Conservation (phyloP, 2,888 invertebrate species). For the Leucoma salicis region DNA sequence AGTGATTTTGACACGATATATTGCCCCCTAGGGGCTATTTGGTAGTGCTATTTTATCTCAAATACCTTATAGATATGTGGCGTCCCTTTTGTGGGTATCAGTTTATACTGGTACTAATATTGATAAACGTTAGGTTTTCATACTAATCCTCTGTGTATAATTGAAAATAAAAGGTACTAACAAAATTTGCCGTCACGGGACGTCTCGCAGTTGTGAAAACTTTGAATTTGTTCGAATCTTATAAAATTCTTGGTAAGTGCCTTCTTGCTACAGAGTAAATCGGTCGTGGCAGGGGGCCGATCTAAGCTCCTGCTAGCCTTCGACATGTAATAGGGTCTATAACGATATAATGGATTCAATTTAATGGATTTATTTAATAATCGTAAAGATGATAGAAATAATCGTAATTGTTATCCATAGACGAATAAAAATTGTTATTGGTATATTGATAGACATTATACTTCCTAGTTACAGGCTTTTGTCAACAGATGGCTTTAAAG, state of each 20-base stretch:
- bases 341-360: not conserved
- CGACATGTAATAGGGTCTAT: not conserved
- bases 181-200: no score
- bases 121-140: conserved; percentile 14
- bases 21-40: conserved; percentile 39
- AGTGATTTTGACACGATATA: conserved; percentile 58
- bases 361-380: not conserved
- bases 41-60: conserved; percentile 44
- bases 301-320: conserved; percentile 44
- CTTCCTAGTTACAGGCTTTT: no score
- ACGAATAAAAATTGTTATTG: no score
- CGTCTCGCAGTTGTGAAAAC: no score
- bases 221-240: no score
- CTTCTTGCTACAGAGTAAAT: conserved; percentile 56
- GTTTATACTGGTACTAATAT: conserved; percentile 13
- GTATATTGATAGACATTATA: no score
- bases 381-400: not conserved
- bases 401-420: no score
- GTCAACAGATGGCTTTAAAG: no score
- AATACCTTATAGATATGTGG: conserved; percentile 33
- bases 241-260: no score
- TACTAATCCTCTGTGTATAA: no score
- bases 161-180: no score
- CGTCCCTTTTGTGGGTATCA: conserved; percentile 23
- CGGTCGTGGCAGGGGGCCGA: conserved; percentile 53